A percentile compares a stretch with the other conserved stretches of the same genome.
phyloP scores from a whole-genome alignment of 2,113 vertebrate genomes.

The Brachionichthys hirsutus region DNA sequence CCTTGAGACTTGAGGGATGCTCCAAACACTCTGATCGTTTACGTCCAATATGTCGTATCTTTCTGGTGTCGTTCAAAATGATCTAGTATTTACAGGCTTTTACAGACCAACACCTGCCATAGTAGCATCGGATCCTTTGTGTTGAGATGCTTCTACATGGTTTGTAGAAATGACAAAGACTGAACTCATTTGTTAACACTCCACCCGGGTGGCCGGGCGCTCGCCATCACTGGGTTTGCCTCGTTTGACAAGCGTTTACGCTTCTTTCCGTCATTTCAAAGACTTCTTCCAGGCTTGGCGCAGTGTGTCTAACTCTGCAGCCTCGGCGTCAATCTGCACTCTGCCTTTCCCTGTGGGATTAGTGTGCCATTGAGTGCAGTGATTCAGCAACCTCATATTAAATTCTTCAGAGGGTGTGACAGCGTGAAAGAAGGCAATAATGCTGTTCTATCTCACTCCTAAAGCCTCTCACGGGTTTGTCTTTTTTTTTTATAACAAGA shows the following conservation, averaged over 20 bases:
- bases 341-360: background rate
- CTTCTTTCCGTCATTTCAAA: conserved; percentile 2
- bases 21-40: too few relatives aligned
- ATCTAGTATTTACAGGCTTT: too few relatives aligned
- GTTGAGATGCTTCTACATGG: too few relatives aligned
- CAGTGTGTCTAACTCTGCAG: conserved; percentile 2
- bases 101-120: too few relatives aligned
- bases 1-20: too few relatives aligned
- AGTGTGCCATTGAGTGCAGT: conserved; percentile 5
- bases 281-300: conserved; percentile 14
- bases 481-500: conserved; percentile 8
- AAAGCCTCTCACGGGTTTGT: conserved; percentile 14
- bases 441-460: background rate
- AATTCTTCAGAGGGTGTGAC: background rate
- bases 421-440: conserved; percentile 12
- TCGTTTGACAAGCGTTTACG: conserved; percentile 6
- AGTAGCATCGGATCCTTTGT: too few relatives aligned
- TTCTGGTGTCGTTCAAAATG: too few relatives aligned
- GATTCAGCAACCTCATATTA: background rate
- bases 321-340: background rate
- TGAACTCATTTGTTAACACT: conserved; percentile 7
- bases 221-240: conserved; percentile 1
- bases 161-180: background rate
- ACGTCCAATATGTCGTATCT: too few relatives aligned
- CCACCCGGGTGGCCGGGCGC: background rate